A percentile compares a stretch with the other conserved stretches of the same genome.
phyloP scores from a whole-genome alignment of 2,113 vertebrate genomes.

The Vidua chalybeata region DNA sequence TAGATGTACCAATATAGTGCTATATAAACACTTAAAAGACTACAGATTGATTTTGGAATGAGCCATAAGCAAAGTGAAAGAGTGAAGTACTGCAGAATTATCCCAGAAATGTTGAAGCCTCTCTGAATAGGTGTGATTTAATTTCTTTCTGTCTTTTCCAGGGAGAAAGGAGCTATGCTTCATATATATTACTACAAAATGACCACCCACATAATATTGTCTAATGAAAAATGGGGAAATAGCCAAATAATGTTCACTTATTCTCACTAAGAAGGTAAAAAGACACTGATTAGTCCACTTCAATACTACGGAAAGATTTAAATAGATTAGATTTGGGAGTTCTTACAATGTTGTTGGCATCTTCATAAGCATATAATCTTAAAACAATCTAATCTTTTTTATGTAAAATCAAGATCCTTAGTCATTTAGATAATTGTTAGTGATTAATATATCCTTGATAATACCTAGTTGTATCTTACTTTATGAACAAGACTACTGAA shows the following conservation, averaged over 20 bases:
- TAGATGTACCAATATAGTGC: neutral
- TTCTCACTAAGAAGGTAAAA: neutral
- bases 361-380: neutral
- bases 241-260: neutral
- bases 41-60: constrained; percentile 28
- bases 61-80: neutral
- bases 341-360: neutral
- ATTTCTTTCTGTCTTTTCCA: neutral
- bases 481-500: constrained; percentile 1
- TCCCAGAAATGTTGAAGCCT: neutral
- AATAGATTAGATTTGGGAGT: neutral
- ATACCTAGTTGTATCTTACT: constrained; percentile 1
- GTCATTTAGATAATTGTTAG: constrained; percentile 24
- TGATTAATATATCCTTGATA: constrained; percentile 32
- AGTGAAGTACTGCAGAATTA: neutral
- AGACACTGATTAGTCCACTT: neutral
- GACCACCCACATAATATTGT: neutral
- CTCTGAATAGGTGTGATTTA: neutral
- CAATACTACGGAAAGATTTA: neutral
- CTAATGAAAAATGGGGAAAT: neutral
- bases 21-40: neutral
- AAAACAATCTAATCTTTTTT: constrained; percentile 17
- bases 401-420: constrained; percentile 31
- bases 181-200: neutral
- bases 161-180: neutral